phyloP scores from a whole-genome alignment of 2,113 vertebrate species.

The Pogonocichla stellata region DNA sequence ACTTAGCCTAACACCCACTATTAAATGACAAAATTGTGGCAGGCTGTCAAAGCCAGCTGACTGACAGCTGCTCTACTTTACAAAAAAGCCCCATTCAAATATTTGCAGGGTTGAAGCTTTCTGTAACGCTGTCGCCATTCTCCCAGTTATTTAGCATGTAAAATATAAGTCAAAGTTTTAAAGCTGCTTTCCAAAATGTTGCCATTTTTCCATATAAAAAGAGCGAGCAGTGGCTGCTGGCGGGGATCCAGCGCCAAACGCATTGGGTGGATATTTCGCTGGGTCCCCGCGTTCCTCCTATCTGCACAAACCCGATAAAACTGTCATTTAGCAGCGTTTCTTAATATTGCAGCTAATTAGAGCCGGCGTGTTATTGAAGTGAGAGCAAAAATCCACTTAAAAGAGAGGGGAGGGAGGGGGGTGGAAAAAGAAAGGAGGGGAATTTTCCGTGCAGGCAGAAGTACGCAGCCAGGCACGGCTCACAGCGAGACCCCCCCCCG shows the following conservation, averaged over 20 bases:
- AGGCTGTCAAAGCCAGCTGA: slow-evolving; percentile 89
- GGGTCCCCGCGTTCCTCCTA: slow-evolving; percentile 54
- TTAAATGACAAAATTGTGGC: slow-evolving; percentile 81
- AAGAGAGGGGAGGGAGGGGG: not conserved
- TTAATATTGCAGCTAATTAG: slow-evolving; percentile 47
- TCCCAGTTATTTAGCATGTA: slow-evolving; percentile 73
- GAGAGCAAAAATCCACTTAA: slow-evolving; percentile 57
- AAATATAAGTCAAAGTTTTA: slow-evolving; percentile 78
- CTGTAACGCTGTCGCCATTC: slow-evolving; percentile 69
- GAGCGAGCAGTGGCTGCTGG: slow-evolving; percentile 49
- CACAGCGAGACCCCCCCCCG: not conserved
- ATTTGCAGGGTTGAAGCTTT: slow-evolving; percentile 77
- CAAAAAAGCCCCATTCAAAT: slow-evolving; percentile 78
- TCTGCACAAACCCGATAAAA: slow-evolving; percentile 59
- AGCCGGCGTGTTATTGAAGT: slow-evolving; percentile 46
- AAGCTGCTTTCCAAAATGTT: slow-evolving; percentile 73
- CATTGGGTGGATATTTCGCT: not conserved
- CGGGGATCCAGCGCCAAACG: slow-evolving; percentile 30
- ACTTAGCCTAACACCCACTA: slow-evolving; percentile 81
- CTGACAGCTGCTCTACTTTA: slow-evolving; percentile 82
- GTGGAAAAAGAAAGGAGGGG: not conserved
- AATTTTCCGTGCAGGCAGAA: not conserved
- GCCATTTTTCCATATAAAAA: slow-evolving; percentile 72
- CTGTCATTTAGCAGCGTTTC: slow-evolving; percentile 39
- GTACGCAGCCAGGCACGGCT: not conserved